These are phyloP conservation scores for Chroicocephalus ridibundus DNA, from an alignment of 2,113 vertebrate species.

Conservation along the genomic window DNA sequence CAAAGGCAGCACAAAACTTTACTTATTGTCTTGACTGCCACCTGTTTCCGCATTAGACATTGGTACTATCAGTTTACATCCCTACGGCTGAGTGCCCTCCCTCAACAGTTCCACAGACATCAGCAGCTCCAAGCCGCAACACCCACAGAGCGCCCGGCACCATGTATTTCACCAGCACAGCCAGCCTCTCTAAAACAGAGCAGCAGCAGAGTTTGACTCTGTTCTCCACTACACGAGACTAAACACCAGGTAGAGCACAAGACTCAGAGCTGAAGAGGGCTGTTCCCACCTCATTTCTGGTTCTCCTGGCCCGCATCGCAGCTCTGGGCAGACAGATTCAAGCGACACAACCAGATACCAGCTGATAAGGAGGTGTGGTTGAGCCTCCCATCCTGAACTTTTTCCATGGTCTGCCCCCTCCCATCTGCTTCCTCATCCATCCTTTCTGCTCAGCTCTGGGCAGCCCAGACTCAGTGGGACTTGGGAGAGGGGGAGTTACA, in stretches of 20 bases:
- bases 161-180: accelerated
- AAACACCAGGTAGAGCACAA: neutral
- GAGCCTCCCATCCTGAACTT: neutral
- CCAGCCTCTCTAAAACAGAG: neutral
- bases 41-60: neutral
- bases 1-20: neutral
- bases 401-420: neutral
- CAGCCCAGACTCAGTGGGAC: neutral
- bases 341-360: accelerated
- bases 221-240: neutral
- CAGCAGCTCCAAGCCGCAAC: neutral
- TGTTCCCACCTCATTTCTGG: neutral
- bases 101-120: neutral
- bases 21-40: neutral
- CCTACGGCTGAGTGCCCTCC: too few species aligned
- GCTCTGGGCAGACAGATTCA: neutral
- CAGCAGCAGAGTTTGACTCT: neutral
- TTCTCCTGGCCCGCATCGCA: neutral
- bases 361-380: neutral
- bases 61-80: neutral
- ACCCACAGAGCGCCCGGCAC: accelerated
- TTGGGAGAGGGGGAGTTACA: neutral
- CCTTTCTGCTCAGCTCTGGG: neutral
- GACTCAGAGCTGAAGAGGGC: neutral
- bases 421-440: neutral